These are phyloP conservation scores for Psammodynastes pulverulentus DNA, from an alignment of 2,113 vertebrate genomes.

Conservation along the genomic window DNA sequence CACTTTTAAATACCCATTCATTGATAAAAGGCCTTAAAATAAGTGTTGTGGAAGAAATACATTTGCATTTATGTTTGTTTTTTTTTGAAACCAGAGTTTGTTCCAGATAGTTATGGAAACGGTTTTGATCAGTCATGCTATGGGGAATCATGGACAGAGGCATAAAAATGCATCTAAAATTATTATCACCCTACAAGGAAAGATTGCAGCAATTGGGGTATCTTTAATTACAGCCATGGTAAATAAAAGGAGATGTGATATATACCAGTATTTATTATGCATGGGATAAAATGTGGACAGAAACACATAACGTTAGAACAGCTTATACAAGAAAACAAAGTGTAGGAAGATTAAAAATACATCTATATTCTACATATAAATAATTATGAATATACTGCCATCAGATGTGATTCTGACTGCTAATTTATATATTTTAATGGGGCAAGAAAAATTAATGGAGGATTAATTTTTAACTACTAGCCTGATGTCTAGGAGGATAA, in stretches of 20 bases:
- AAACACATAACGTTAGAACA: background rate
- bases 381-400: background rate
- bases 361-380: background rate
- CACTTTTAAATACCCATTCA: background rate
- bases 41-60: background rate
- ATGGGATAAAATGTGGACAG: background rate
- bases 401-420: background rate
- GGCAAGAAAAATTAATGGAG: background rate
- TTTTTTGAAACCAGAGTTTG: background rate
- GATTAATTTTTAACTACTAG: background rate
- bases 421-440: background rate
- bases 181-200: background rate
- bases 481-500: no score
- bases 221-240: background rate
- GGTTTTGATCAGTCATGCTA: background rate
- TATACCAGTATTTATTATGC: background rate
- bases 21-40: background rate
- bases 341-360: background rate
- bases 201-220: background rate
- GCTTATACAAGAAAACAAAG: background rate
- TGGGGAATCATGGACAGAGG: background rate
- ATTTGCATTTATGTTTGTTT: background rate
- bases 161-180: background rate
- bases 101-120: background rate
- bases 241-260: background rate